Conservation (phyloP, 92 coral and sea anemone species). For the Porites lobata region DNA sequence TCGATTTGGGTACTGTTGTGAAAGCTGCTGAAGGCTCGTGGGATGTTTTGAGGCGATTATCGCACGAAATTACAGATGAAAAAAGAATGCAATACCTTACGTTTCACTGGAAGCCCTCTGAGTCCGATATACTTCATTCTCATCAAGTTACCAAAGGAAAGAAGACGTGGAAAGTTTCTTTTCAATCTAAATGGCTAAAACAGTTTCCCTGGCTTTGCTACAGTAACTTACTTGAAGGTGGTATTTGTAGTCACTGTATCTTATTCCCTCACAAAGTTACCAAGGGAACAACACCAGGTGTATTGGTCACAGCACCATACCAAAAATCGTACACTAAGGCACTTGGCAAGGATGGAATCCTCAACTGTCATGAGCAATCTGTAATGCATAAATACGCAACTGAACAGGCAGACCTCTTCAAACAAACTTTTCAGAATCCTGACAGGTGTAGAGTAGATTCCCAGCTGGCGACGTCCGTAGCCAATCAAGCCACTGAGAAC, state of each 20-base stretch:
- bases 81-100: slow-evolving; percentile 69
- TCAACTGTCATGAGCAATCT: slow-evolving; percentile 65
- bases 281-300: slow-evolving; percentile 66
- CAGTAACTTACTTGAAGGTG: slow-evolving; percentile 71
- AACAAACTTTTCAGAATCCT: slow-evolving; percentile 26
- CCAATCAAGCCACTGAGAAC: slow-evolving; percentile 56
- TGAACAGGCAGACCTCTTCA: slow-evolving; percentile 66
- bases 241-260: slow-evolving; percentile 64
- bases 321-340: slow-evolving; percentile 61
- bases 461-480: slow-evolving; percentile 56
- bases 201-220: slow-evolving; percentile 68
- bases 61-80: slow-evolving; percentile 62
- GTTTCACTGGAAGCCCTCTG: slow-evolving; percentile 58
- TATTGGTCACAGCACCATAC: slow-evolving; percentile 59
- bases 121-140: slow-evolving; percentile 66
- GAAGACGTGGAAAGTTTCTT: slow-evolving; percentile 66
- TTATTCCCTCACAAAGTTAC: slow-evolving; percentile 54
- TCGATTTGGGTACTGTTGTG: slow-evolving; percentile 60
- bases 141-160: slow-evolving; percentile 69
- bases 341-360: slow-evolving; percentile 60
- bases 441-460: slow-evolving; percentile 31
- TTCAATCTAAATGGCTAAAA: slow-evolving; percentile 61
- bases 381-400: slow-evolving; percentile 51
- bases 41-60: slow-evolving; percentile 64
- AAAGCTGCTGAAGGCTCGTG: slow-evolving; percentile 64